Evolutionary conservation across 2,113 vertebrate species (phyloP).

Genomic region (Syrrhaptes paradoxus): DNA sequence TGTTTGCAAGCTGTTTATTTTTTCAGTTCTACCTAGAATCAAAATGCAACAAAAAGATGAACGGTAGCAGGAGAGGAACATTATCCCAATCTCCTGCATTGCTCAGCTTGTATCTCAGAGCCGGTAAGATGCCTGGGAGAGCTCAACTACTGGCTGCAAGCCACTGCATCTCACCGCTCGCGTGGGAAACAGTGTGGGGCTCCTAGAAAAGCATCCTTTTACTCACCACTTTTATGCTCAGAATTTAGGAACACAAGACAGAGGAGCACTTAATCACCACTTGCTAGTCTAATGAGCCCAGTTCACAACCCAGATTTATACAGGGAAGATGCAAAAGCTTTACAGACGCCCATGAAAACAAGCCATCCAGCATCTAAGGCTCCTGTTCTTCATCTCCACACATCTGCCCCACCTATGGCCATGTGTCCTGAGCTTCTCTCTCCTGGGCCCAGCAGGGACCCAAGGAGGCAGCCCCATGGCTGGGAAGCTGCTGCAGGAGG

Average conservation of each 20-base stretch:
- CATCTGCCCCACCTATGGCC: not conserved
- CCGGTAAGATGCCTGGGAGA: not conserved
- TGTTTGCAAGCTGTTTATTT: not conserved
- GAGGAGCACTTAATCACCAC: not conserved
- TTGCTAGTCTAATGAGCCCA: conserved; percentile 8
- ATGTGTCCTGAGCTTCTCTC: not conserved
- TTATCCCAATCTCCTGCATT: not conserved
- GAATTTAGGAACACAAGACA: not conserved
- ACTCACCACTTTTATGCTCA: not conserved
- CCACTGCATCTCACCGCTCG: not conserved
- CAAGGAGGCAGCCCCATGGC: not conserved
- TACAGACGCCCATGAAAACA: not conserved
- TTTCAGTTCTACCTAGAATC: not conserved
- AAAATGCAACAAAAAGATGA: not conserved
- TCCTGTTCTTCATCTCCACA: not conserved
- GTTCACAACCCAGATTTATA: not conserved
- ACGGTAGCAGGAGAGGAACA: not conserved
- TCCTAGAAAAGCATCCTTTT: conserved; percentile 6
- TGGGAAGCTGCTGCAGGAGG: conserved; percentile 41
- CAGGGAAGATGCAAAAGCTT: not conserved
- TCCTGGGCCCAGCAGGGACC: not conserved
- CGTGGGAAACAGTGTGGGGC: not conserved
- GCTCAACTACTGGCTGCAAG: not conserved
- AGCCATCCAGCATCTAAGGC: not conserved
- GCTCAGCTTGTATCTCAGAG: not conserved